Conservation (phyloP, 2,113 vertebrate genomes). For the Eleginops maclovinus region DNA sequence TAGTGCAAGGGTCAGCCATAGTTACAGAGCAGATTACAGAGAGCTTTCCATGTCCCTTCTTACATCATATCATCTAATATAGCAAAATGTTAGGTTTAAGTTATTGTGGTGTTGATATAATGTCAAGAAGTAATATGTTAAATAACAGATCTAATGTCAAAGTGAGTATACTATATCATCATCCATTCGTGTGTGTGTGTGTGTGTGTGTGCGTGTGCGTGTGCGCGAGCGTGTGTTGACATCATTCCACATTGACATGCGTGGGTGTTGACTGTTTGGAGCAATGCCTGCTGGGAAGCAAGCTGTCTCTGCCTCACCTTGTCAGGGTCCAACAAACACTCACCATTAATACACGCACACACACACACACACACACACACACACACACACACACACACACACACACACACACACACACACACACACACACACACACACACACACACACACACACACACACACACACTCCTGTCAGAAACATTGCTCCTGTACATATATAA, state of each 20-base stretch:
- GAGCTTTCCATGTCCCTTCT: background rate
- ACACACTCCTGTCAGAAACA: constrained; percentile 20
- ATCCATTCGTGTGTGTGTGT: background rate
- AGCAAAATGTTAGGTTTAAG: background rate
- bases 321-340: constrained; percentile 63
- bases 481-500: background rate
- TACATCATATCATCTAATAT: background rate
- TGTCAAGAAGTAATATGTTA: background rate
- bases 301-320: constrained; percentile 67
- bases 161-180: background rate
- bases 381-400: constrained; percentile 9
- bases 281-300: constrained; percentile 66
- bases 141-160: background rate
- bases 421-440: constrained; percentile 6
- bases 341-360: constrained; percentile 15
- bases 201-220: background rate
- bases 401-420: constrained; percentile 7
- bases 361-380: constrained; percentile 9
- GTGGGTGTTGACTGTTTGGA: constrained; percentile 32
- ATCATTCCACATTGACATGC: background rate
- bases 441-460: constrained; percentile 9
- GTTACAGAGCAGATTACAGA: background rate
- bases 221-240: constrained; percentile 3
- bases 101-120: background rate
- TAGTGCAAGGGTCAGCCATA: constrained; percentile 31